Conservation (phyloP, 2,797 vertebrate species). For the Silurus aristotelis region DNA sequence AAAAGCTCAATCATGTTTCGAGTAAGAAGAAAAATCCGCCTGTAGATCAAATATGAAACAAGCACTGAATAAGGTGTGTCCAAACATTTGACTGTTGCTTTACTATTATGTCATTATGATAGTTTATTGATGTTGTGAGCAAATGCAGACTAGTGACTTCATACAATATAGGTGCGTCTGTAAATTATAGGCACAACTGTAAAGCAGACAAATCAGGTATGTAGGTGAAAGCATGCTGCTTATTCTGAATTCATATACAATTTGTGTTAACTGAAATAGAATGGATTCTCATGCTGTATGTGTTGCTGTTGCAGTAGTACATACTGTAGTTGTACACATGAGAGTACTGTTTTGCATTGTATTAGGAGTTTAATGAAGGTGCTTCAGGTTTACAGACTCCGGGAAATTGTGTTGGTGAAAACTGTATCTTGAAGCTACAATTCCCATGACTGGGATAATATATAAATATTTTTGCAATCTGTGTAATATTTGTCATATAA, state of each 20-base stretch:
- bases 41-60: not conserved
- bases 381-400: not conserved
- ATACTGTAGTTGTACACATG: constrained; percentile 20
- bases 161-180: not conserved
- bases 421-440: not conserved
- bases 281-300: not conserved
- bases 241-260: not conserved
- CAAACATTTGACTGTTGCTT: not conserved
- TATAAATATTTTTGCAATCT: not conserved
- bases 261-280: not conserved
- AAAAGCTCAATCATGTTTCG: not conserved
- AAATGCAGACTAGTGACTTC: not conserved
- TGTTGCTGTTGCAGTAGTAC: not conserved
- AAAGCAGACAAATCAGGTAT: not conserved
- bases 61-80: not conserved
- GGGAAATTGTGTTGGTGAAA: not conserved
- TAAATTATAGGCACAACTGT: not conserved
- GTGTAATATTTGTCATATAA: not conserved
- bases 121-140: not conserved
- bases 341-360: constrained; percentile 26
- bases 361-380: not conserved
- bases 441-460: not conserved
- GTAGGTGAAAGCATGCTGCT: not conserved
- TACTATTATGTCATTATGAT: not conserved
- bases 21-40: too few relatives aligned